Conservation (phyloP, 2,797 vertebrate species). For the Tragelaphus oryx region DNA sequence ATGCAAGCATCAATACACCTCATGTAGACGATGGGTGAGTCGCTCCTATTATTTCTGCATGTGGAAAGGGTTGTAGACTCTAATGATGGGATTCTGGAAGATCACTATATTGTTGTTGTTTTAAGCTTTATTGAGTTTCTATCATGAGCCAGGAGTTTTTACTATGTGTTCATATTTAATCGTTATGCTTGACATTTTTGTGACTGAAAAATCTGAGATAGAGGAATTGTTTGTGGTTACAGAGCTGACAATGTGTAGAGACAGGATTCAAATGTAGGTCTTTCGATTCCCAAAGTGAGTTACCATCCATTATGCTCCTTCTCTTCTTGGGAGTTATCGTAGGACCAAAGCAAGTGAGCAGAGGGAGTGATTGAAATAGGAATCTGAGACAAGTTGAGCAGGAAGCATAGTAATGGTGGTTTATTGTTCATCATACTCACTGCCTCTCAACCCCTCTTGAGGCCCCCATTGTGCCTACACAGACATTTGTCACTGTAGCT, state of each 20-base stretch:
- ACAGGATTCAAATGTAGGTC: neutral
- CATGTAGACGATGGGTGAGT: neutral
- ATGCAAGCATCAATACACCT: slow-evolving; percentile 29
- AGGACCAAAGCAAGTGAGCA: neutral
- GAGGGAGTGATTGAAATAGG: neutral
- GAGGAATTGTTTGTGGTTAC: neutral
- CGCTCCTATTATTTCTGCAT: slow-evolving; percentile 12
- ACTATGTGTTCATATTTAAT: slow-evolving; percentile 45
- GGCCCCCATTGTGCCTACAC: neutral
- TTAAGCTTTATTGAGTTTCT: slow-evolving; percentile 57
- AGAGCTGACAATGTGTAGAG: neutral
- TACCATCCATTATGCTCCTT: neutral
- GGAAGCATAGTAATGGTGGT: neutral
- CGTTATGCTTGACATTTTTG: slow-evolving; percentile 44
- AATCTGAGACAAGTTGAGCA: neutral
- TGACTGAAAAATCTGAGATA: neutral
- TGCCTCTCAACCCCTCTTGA: neutral
- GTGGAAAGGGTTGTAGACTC: slow-evolving; percentile 22
- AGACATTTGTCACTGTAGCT: neutral
- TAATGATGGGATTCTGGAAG: slow-evolving; percentile 37
- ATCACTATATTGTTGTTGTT: slow-evolving; percentile 18
- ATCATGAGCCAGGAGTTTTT: slow-evolving; percentile 34
- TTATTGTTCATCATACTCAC: neutral
- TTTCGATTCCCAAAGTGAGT: neutral
- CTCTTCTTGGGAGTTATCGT: neutral